These are phyloP conservation scores for Callyntrura guangdongensis DNA, from an alignment of 2,888 invertebrate species.

Conservation along the genomic window DNA sequence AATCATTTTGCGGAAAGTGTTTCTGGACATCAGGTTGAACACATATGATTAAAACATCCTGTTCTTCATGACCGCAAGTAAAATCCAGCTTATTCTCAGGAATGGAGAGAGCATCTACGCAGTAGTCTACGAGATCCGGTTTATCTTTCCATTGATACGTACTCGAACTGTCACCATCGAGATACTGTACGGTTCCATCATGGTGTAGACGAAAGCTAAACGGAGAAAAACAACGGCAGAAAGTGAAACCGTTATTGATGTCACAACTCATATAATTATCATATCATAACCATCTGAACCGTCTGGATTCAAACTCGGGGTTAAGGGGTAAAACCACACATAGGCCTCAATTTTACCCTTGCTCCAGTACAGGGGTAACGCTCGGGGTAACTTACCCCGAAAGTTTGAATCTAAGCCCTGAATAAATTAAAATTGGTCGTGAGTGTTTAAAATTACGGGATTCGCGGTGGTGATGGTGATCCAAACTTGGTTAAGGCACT, in stretches of 20 bases:
- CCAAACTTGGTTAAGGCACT: constrained; percentile 56
- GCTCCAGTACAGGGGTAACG: too few relatives aligned
- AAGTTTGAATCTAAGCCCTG: too few relatives aligned
- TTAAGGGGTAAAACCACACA: too few relatives aligned
- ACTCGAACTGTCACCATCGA: not conserved
- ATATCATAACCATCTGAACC: too few relatives aligned
- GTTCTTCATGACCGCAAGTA: constrained; percentile 70
- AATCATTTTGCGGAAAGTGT: constrained; percentile 26
- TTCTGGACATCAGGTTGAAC: not conserved
- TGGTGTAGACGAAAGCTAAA: constrained; percentile 49
- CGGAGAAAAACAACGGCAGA: not conserved
- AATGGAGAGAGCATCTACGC: constrained; percentile 64
- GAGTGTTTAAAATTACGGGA: constrained; percentile 35
- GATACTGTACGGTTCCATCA: constrained; percentile 66
- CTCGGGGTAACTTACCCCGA: too few relatives aligned
- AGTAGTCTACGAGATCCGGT: constrained; percentile 62
- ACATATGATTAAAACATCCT: constrained; percentile 72
- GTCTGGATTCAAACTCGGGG: too few relatives aligned
- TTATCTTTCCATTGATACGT: constrained; percentile 54
- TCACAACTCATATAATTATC: too few relatives aligned
- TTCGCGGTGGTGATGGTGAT: constrained; percentile 1
- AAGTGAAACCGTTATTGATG: too few relatives aligned
- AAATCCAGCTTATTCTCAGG: constrained; percentile 42
- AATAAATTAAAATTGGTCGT: too few relatives aligned
- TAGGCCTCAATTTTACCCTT: too few relatives aligned